Evolutionary conservation across 2,888 invertebrate genomes (phyloP).

Genomic region (Abrostola tripartita): DNA sequence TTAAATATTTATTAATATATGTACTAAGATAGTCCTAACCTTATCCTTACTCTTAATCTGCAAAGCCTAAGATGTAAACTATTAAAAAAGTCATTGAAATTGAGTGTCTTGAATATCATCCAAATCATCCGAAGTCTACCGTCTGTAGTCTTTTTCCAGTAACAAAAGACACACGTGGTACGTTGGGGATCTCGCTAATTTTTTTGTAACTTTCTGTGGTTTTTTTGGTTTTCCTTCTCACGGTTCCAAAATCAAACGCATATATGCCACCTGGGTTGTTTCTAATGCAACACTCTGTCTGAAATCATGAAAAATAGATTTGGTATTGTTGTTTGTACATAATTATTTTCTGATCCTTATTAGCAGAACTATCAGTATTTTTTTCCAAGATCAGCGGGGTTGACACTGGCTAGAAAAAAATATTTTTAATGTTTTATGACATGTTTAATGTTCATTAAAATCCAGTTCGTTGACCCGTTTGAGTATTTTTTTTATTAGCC

Average conservation of each 20-base stretch:
- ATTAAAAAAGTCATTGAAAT: conserved; percentile 3
- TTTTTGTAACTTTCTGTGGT: conserved; percentile 69
- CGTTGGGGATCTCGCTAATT: conserved; percentile 73
- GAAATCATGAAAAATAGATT: conserved; percentile 50
- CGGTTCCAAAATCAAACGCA: conserved; percentile 86
- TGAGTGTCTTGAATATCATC: background rate
- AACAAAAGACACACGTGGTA: conserved; percentile 88
- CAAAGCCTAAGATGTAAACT: conserved; percentile 15
- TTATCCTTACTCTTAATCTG: conserved; percentile 10
- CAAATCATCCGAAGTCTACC: conserved; percentile 82
- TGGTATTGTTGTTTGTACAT: background rate
- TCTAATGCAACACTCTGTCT: conserved; percentile 88
- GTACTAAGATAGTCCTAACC: conserved; percentile 5
- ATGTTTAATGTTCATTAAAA: too few relatives aligned
- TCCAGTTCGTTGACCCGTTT: too few relatives aligned
- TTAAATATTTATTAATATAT: conserved; percentile 5
- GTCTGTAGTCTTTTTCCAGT: conserved; percentile 88
- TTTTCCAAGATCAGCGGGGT: too few relatives aligned
- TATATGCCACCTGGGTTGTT: conserved; percentile 88
- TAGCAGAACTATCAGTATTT: too few relatives aligned
- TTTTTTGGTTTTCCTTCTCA: conserved; percentile 77
- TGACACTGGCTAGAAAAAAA: too few relatives aligned
- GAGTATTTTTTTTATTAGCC: too few relatives aligned
- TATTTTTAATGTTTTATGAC: too few relatives aligned
- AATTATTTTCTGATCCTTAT: too few relatives aligned